These are phyloP conservation scores for Drosophila limbata DNA, from an alignment of 2,888 invertebrate species.

Conservation along the genomic window DNA sequence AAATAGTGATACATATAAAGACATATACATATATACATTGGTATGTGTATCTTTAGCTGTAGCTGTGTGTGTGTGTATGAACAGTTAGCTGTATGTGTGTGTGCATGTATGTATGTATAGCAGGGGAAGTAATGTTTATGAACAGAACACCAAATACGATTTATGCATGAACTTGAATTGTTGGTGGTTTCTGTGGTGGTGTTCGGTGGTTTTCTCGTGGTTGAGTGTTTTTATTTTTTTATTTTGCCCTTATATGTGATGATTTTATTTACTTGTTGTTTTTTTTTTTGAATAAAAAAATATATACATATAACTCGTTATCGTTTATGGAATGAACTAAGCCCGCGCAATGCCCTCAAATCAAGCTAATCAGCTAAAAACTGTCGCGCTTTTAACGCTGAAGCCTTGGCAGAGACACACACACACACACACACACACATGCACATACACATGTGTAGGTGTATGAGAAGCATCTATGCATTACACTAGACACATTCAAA, in stretches of 20 bases:
- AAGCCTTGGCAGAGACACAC: background rate
- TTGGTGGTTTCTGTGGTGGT: constrained; percentile 30
- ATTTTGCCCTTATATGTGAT: constrained; percentile 37
- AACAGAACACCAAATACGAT: constrained; percentile 42
- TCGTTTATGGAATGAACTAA: constrained; percentile 62
- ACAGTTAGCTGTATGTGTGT: constrained; percentile 17
- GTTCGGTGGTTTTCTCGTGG: constrained; percentile 17
- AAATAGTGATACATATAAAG: constrained; percentile 52
- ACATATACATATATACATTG: constrained; percentile 52
- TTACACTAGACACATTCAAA: background rate
- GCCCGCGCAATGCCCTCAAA: constrained; percentile 63
- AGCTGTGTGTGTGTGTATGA: constrained; percentile 13
- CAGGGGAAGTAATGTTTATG: constrained; percentile 30
- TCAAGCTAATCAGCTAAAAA: constrained; percentile 45
- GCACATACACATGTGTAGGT: background rate
- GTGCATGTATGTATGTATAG: constrained; percentile 24
- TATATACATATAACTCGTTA: constrained; percentile 17
- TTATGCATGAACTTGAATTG: constrained; percentile 51
- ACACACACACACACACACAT: background rate
- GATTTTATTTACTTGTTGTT: constrained; percentile 50
- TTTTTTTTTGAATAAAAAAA: constrained; percentile 25
- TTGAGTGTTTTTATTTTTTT: background rate
- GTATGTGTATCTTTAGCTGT: constrained; percentile 22
- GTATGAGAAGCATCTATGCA: constrained; percentile 13
- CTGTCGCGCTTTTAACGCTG: background rate